Evolutionary conservation across 1,140 invertebrate species (phyloP).

Genomic region (Cheumatopsyche charites): DNA sequence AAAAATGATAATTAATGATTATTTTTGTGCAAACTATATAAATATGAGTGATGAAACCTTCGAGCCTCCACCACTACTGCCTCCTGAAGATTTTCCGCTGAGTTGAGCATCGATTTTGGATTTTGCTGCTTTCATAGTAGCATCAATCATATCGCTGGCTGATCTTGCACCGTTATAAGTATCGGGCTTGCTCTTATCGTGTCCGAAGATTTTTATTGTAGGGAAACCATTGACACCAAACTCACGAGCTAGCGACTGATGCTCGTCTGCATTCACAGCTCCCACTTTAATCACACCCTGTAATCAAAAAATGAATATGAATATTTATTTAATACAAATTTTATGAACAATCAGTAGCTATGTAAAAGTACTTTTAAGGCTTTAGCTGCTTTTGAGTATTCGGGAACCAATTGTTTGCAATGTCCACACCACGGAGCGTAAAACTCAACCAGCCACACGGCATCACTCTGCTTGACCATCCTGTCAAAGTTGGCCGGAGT

Average conservation of each 20-base stretch:
- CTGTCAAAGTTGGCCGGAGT: slow-evolving; percentile 91
- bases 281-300: slow-evolving; percentile 93
- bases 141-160: slow-evolving; percentile 85
- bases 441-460: slow-evolving; percentile 93
- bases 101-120: slow-evolving; percentile 73
- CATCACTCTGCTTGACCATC: slow-evolving; percentile 82
- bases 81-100: slow-evolving; percentile 63
- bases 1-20: slow-evolving; percentile 4
- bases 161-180: slow-evolving; percentile 88
- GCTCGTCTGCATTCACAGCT: slow-evolving; percentile 89
- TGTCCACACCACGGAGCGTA: slow-evolving; percentile 94
- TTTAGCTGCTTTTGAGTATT: slow-evolving; percentile 87
- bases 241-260: slow-evolving; percentile 79
- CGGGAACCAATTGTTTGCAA: slow-evolving; percentile 81
- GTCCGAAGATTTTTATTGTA: slow-evolving; percentile 94
- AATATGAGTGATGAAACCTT: slow-evolving; percentile 27
- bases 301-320: slow-evolving; percentile 50
- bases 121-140: slow-evolving; percentile 73
- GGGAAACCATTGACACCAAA: slow-evolving; percentile 93
- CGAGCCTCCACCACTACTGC: slow-evolving; percentile 44
- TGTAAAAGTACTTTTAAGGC: slow-evolving; percentile 89
- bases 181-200: slow-evolving; percentile 84
- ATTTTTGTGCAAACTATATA: neutral
- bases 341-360: too few species aligned
- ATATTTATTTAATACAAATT: neutral